Conservation (phyloP, 2,888 invertebrate genomes). For the Athetis lepigone region DNA sequence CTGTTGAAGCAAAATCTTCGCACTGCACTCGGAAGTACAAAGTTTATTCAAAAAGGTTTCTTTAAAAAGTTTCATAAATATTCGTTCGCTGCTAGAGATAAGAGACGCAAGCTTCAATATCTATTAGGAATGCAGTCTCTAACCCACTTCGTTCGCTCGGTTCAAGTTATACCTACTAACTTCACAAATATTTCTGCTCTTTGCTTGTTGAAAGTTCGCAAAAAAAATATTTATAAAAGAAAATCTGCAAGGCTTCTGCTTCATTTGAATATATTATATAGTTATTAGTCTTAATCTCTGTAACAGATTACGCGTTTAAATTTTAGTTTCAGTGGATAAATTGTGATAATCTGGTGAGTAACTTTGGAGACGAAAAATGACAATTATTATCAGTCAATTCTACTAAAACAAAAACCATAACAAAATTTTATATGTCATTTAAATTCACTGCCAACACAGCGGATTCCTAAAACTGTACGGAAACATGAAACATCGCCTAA, state of each 20-base stretch:
- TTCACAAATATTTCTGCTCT: conserved; percentile 43
- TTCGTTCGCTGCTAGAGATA: conserved; percentile 37
- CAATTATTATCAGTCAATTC: too few relatives aligned
- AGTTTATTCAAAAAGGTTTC: conserved; percentile 21
- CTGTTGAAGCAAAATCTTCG: background rate
- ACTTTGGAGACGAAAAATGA: too few relatives aligned
- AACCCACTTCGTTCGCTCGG: conserved; percentile 40
- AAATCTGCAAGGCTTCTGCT: background rate
- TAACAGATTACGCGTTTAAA: background rate
- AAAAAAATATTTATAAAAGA: background rate
- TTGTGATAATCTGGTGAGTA: too few relatives aligned
- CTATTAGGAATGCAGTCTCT: conserved; percentile 55
- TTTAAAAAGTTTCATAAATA: conserved; percentile 45
- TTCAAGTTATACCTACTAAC: conserved; percentile 31
- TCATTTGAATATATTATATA: background rate
- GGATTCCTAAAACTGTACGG: background rate
- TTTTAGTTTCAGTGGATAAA: background rate
- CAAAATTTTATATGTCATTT: too few relatives aligned
- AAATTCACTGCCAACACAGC: too few relatives aligned
- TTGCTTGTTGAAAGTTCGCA: conserved; percentile 10
- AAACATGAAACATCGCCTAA: background rate
- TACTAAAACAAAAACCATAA: too few relatives aligned
- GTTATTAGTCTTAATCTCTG: background rate
- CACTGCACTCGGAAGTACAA: conserved; percentile 9
- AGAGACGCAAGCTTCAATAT: conserved; percentile 44